Base-by-base conservation (phyloP, 2,888 invertebrate species). In the Coelinius sp. region DNA sequence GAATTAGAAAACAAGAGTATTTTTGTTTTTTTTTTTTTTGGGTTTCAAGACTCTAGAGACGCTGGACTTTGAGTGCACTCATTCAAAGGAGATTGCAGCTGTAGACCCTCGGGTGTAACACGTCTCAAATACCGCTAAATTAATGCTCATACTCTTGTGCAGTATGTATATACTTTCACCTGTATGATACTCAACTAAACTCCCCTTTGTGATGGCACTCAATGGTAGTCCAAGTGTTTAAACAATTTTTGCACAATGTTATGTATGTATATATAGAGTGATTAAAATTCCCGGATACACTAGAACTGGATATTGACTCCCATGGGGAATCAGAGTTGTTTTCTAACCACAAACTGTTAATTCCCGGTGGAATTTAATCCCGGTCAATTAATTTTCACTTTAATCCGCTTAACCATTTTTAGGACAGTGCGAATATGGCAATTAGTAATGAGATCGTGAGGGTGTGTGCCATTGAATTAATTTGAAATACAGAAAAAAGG, bases 331-430 rank as follows among this genome's bases (percentile, higher is more conserved):
- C 44, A 68, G 67, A 49, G 41, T 35, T 38, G 62, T 59, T 38
- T 65, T 64, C 41, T 41, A 68, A 35, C 62, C 73, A 52, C 59
- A 53, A 56, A 44, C 27, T 44, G 52, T 52, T 49, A 73, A 75
- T 75, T 70, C 70, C 68, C 73, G 46, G 17, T 49, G 59, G 67
- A 67, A 71, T 65, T 65, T 46, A 31, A 73, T 75, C 56, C 69
- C 53, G 64, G 68, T 66, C 66, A 49, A 69, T 73, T 73, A 69
- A 74, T 74, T 73, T 73, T 75, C 75, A 75, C 68, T 67, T 62
- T 31, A 49, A 38, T 41, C 46, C 59, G 52, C 49, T 52, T 44
- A 20, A 69, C 56, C 59, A 49, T 71, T 63, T 74, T 53, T 65
- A 73, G 31, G 46, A 56, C 44, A 56, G 56, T 52, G 70, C 65